A percentile compares a stretch with the other conserved stretches of the same genome.
phyloP scores from a whole-genome alignment of 2,888 invertebrate species.

The Amorpha juglandis region DNA sequence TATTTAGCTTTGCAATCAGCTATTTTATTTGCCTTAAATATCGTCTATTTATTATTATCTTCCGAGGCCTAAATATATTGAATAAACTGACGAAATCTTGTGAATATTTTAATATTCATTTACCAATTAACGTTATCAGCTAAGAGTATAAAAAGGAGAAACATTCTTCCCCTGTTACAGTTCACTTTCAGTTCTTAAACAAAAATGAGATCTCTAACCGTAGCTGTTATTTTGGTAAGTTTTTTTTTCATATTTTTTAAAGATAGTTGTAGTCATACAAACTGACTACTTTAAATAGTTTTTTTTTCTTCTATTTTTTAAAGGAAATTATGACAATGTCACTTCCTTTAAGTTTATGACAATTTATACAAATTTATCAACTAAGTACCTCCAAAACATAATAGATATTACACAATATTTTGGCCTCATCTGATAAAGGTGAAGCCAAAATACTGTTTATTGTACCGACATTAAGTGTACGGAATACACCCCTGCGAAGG shows the following conservation, averaged over 20 bases:
- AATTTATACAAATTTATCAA: too few species aligned
- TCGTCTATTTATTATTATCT: neutral
- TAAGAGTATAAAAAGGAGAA: neutral
- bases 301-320: too few species aligned
- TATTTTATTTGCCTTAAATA: neutral
- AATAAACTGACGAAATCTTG: neutral
- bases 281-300: too few species aligned
- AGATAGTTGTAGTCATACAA: neutral
- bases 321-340: too few species aligned
- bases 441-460: too few species aligned
- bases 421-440: too few species aligned
- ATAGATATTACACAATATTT: too few species aligned
- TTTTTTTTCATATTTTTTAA: neutral
- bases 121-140: neutral
- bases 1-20: neutral
- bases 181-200: neutral
- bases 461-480: too few species aligned
- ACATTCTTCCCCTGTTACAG: neutral
- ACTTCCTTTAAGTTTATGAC: too few species aligned
- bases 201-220: neutral
- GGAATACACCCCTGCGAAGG: too few species aligned
- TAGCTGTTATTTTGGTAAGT: constrained; percentile 1
- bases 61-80: neutral
- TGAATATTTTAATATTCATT: constrained; percentile 6
- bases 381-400: too few species aligned